Percentiles rank a stretch among this genome's conserved stretches.
These are phyloP conservation scores for Drosophila bocki DNA, from an alignment of 1,140 invertebrate species.

Conservation along the genomic window DNA sequence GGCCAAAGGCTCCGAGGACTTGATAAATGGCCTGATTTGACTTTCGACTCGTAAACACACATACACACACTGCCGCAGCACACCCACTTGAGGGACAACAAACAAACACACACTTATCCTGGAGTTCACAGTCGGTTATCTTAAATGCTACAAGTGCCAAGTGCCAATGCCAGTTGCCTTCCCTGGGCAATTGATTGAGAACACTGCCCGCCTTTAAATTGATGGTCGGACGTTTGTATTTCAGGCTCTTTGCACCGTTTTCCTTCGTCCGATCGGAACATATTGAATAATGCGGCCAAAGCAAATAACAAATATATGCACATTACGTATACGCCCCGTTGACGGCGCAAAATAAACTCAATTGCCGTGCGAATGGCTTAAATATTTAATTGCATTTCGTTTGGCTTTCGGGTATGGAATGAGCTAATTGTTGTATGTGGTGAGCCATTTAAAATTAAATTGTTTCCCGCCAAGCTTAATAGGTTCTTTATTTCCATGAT, in stretches of 20 bases:
- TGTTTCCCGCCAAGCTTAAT: slow-evolving; percentile 20
- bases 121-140: slow-evolving; percentile 39
- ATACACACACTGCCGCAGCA: slow-evolving; percentile 9
- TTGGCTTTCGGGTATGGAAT: slow-evolving; percentile 22
- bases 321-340: slow-evolving; percentile 48
- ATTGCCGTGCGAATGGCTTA: slow-evolving; percentile 31
- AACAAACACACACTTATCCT: slow-evolving; percentile 10
- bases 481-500: slow-evolving; percentile 9
- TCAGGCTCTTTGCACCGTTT: slow-evolving; percentile 33
- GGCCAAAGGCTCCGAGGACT: slow-evolving; percentile 32
- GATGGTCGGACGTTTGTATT: slow-evolving; percentile 45
- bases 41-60: slow-evolving; percentile 47
- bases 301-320: slow-evolving; percentile 40
- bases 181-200: slow-evolving; percentile 30
- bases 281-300: slow-evolving; percentile 64
- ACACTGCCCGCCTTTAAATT: slow-evolving; percentile 41
- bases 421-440: slow-evolving; percentile 19
- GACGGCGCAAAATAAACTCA: slow-evolving; percentile 35
- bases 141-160: slow-evolving; percentile 63
- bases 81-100: slow-evolving; percentile 19
- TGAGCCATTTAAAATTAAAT: slow-evolving; percentile 22
- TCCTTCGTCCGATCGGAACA: slow-evolving; percentile 22
- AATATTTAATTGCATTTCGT: slow-evolving; percentile 56
- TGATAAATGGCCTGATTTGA: slow-evolving; percentile 72
- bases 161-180: slow-evolving; percentile 10